Evolutionary conservation across 2,797 vertebrate species (phyloP).

Genomic region (Manis pentadactyla): DNA sequence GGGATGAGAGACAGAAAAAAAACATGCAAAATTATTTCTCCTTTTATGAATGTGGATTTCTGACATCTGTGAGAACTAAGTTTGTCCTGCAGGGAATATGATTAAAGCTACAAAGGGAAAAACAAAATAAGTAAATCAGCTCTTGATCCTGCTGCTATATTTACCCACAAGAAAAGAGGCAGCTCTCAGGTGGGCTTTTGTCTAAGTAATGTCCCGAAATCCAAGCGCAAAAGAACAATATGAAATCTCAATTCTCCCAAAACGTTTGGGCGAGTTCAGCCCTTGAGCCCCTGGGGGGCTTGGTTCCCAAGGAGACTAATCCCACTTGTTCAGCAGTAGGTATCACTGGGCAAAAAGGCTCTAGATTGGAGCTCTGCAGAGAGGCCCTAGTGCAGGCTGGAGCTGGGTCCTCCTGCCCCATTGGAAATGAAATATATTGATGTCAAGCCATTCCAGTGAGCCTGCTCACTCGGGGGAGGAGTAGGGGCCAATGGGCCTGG

Average conservation of each 20-base stretch:
- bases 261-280: slow-evolving; percentile 76
- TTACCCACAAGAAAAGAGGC: slow-evolving; percentile 79
- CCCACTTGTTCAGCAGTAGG: slow-evolving; percentile 79
- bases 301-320: slow-evolving; percentile 84
- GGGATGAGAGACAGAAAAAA: not conserved
- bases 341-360: slow-evolving; percentile 72
- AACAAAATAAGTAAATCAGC: slow-evolving; percentile 79
- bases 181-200: slow-evolving; percentile 84
- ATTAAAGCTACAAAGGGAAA: slow-evolving; percentile 81
- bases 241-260: slow-evolving; percentile 83
- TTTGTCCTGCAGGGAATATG: slow-evolving; percentile 77
- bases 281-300: slow-evolving; percentile 73
- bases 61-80: slow-evolving; percentile 71
- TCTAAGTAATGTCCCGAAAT: slow-evolving; percentile 78
- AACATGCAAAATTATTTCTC: slow-evolving; percentile 69
- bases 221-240: slow-evolving; percentile 82
- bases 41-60: slow-evolving; percentile 73
- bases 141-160: slow-evolving; percentile 80
- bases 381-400: slow-evolving; percentile 42
- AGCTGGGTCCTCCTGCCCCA: slow-evolving; percentile 27
- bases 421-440: slow-evolving; percentile 79
- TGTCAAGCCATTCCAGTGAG: slow-evolving; percentile 74
- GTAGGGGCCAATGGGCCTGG: slow-evolving; percentile 9
- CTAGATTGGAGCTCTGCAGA: slow-evolving; percentile 68
- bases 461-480: slow-evolving; percentile 56